Base-by-base conservation (phyloP, 2,113 vertebrate genomes). In the Melanocharis versteri region DNA sequence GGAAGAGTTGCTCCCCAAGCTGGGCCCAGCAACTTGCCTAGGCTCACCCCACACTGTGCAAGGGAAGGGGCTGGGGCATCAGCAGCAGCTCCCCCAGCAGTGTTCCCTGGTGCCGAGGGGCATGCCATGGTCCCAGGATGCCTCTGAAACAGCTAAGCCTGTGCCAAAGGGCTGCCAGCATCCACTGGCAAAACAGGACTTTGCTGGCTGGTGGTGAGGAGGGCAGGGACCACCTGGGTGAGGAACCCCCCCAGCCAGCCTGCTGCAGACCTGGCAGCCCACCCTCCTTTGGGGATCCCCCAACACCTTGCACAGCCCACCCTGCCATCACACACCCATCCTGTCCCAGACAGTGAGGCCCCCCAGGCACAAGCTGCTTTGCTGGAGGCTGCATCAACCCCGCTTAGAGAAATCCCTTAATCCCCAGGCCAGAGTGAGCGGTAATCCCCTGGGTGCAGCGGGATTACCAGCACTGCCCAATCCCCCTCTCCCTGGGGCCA, bases 401-500 rank as follows among this genome's bases (percentile, higher is more conserved):
- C 0, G 4, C 88, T 91, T 96, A 87, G 54, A 94, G 87, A 97
- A 97, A 97, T 95, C 96, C 83, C 92, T 96, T 96, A 96, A 97
- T 97, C 93, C 80, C 45, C 9, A 19, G 66, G 47, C 64, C 75
- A n/a, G 61, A 60, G 73, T 1, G 7, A 42, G 70, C 31, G 0
- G 61, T 96, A 97, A 97, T 96, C 95, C 70, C 79, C 45, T 0
- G 37, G 61, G 80, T 54, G 80, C 79, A 53, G 73, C 0, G 19
- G 87, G 89, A 93, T 96, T 93, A 95, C 44, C 60, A 62, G 57
- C 4, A 3, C 47, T 89, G 48, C 65, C 83, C 93, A 79, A 68
- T 83, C 78, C 83, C 86, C 71, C 69, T 58, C 8, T 3, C n/a
- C 33, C 48, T 1, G 4, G 57, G 53, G 53, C 87, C 8, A 22